Evolutionary conservation across 1,140 invertebrate genomes (phyloP).

Genomic region (Platyscapa corneri): DNA sequence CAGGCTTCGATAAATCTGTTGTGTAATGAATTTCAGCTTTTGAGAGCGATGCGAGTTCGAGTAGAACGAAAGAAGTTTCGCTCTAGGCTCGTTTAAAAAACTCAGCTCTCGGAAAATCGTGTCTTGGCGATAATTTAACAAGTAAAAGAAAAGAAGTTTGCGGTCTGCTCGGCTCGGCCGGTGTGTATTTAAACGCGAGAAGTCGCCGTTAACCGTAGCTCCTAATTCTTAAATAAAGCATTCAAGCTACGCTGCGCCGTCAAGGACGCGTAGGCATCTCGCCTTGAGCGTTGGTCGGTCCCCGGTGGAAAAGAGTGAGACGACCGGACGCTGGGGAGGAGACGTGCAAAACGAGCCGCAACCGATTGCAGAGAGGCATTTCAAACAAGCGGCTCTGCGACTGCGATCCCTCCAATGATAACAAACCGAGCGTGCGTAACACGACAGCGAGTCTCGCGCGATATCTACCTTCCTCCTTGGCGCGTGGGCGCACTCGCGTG

Average conservation of each 20-base stretch:
- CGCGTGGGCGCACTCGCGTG: neutral
- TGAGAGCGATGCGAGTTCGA: neutral
- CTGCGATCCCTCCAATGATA: neutral
- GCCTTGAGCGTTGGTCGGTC: too few species aligned
- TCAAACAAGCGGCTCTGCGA: neutral
- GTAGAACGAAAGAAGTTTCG: too few species aligned
- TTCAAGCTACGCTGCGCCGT: too few species aligned
- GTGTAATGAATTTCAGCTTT: too few species aligned
- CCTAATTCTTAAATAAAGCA: too few species aligned
- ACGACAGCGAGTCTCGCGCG: neutral
- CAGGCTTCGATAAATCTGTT: too few species aligned
- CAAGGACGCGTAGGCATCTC: too few species aligned
- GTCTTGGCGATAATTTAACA: neutral
- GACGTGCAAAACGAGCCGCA: too few species aligned
- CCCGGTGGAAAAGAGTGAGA: too few species aligned
- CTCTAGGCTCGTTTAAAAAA: neutral
- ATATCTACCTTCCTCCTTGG: neutral
- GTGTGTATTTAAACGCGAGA: neutral
- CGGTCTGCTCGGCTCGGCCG: neutral
- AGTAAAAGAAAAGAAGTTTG: neutral
- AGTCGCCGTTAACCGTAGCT: too few species aligned
- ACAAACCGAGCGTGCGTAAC: neutral
- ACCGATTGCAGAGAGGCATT: too few species aligned
- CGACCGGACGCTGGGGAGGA: too few species aligned
- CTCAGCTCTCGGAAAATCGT: neutral